Evolutionary conservation across 2,888 invertebrate species (phyloP).

Genomic region (Xestia xanthographa): DNA sequence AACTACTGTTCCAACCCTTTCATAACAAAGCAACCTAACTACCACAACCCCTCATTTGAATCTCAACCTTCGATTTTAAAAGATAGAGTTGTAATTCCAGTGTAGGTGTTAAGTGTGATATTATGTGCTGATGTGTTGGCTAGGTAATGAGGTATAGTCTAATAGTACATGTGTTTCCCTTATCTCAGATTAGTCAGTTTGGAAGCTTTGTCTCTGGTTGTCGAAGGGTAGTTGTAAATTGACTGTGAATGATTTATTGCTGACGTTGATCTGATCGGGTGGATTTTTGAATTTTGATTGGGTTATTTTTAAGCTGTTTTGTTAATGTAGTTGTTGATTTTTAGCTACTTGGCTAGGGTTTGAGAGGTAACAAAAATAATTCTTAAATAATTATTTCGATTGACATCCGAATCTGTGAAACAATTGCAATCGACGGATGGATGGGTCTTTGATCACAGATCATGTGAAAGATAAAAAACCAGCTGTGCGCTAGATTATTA

Average conservation of each 20-base stretch:
- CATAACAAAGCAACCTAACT: slow-evolving; percentile 22
- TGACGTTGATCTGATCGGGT: slow-evolving; percentile 74
- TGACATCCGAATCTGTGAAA: neutral
- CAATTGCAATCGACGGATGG: neutral
- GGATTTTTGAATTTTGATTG: slow-evolving; percentile 46
- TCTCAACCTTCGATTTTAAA: slow-evolving; percentile 9
- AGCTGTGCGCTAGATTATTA: too few relatives aligned
- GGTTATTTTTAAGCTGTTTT: slow-evolving; percentile 57
- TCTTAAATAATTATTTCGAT: neutral
- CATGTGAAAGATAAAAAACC: neutral
- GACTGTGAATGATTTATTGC: slow-evolving; percentile 86
- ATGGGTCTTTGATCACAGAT: neutral
- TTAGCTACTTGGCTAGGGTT: neutral
- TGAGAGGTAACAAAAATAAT: neutral
- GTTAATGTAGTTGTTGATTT: slow-evolving; percentile 9
- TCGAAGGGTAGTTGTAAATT: slow-evolving; percentile 81
- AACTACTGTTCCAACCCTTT: slow-evolving; percentile 75
- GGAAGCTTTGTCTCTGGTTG: slow-evolving; percentile 68
- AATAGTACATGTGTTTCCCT: slow-evolving; percentile 84
- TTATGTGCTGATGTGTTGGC: slow-evolving; percentile 21
- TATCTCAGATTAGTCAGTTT: slow-evolving; percentile 82
- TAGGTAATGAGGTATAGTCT: slow-evolving; percentile 78
- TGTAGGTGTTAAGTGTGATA: slow-evolving; percentile 3
- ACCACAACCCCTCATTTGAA: slow-evolving; percentile 3
- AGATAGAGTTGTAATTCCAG: slow-evolving; percentile 23